Evolutionary conservation across 1,140 invertebrate genomes (phyloP).

Genomic region (Ceratitis capitata): DNA sequence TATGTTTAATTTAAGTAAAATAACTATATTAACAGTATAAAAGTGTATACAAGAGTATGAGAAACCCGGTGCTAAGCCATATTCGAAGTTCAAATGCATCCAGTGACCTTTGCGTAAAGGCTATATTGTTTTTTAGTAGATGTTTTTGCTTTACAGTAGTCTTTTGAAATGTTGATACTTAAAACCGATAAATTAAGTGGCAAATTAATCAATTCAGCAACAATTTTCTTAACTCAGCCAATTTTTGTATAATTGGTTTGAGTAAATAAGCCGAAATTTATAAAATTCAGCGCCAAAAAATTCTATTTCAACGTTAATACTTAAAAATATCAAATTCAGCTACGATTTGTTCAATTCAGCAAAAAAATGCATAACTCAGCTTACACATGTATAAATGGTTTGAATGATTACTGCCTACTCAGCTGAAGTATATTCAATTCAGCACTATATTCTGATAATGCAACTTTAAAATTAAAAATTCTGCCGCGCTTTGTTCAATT

Average conservation of each 20-base stretch:
- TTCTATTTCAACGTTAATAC: not conserved
- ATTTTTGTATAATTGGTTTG: not conserved
- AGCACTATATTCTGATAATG: too few relatives aligned
- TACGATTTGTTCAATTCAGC: not conserved
- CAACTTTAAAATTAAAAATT: too few relatives aligned
- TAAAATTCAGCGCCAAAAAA: not conserved
- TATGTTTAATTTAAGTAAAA: not conserved
- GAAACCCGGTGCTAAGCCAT: conserved; percentile 46
- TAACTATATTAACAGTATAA: not conserved
- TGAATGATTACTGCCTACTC: too few relatives aligned
- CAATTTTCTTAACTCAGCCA: not conserved
- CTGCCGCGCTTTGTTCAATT: too few relatives aligned
- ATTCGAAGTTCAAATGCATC: conserved; percentile 45
- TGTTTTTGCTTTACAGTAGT: not conserved
- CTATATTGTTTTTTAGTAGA: not conserved
- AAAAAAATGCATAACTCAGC: too few relatives aligned
- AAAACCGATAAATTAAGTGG: not conserved
- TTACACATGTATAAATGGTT: too few relatives aligned
- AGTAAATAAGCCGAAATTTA: not conserved
- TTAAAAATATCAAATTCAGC: not conserved
- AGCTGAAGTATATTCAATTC: too few relatives aligned
- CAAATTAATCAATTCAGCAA: not conserved
- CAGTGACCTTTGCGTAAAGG: not conserved
- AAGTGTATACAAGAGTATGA: not conserved
- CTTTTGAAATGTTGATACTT: not conserved